Base-by-base conservation (phyloP, 2,113 vertebrate genomes). In the Grallaria varia region DNA sequence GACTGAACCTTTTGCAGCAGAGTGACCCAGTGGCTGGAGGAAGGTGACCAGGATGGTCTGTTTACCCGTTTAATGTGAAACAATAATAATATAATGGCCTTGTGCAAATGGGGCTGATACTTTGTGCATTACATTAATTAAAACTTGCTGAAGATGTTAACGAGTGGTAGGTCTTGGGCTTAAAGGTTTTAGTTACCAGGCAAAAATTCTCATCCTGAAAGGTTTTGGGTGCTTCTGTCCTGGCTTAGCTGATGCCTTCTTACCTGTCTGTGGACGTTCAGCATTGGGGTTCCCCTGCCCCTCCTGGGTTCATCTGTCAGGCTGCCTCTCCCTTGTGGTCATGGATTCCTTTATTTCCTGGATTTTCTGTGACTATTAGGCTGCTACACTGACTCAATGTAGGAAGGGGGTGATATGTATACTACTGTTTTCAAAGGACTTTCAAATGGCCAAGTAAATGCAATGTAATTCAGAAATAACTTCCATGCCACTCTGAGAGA, bases 401-500 rank as follows among this genome's bases (percentile, higher is more conserved):
- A 20, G 55, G 12, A 66, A 24, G 5, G 8, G 52, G 15, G 13
- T 14, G 37, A n/a, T 44, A 17, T 33, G 78, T 31, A n/a, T 35
- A 7, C 56, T 42, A 5, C 56, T 60, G 47, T 9, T 2, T 52
- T 55, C 50, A 19, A 35, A 75, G 19, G 14, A 8, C 22, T 84
- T 84, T 12, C 10, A 37, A 39, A 53, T 14, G 47, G 24, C 25
- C 47, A 13, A 35, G 37, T 8, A 35, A 81, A 71, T 60, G 16
- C 27, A 56, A 30, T 15, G 17, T 42, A 56, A 47, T 60, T 35
- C 24, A 31, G 60, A 50, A 49, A 16, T 35, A 16, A 35, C 21
- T 68, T 45, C 44, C 28, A 4, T 12, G 10, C 20, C 7, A 0
- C 44, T 49, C 8, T 7, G 3, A 19, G 9, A 19, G 16, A 12